phyloP scores from a whole-genome alignment of 2,113 vertebrate species.

The Vidua macroura region DNA sequence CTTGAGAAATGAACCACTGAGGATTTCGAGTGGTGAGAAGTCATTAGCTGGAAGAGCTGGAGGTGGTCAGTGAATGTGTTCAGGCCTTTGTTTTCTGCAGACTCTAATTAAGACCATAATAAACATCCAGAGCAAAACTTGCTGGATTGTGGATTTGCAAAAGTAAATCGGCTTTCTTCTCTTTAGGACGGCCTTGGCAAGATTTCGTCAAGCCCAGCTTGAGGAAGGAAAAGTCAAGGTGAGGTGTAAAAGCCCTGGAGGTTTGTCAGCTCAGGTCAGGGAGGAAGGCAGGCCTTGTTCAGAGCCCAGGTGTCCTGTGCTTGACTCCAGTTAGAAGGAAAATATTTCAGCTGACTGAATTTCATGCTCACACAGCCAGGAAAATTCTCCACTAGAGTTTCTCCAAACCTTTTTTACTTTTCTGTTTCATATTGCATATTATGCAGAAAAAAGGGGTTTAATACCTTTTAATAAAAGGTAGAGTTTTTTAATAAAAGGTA shows the following conservation, averaged over 20 bases:
- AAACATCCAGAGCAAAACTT: neutral
- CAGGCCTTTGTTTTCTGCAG: neutral
- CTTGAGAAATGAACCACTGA: neutral
- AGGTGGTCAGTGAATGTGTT: too few species aligned
- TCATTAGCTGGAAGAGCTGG: accelerated
- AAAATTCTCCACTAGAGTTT: neutral
- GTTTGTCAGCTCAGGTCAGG: neutral
- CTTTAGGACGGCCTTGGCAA: slow-evolving; percentile 92
- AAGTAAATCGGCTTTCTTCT: neutral
- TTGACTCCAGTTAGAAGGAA: neutral
- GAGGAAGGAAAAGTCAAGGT: slow-evolving; percentile 97
- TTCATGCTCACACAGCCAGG: neutral
- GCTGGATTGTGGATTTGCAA: neutral
- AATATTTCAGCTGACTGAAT: neutral
- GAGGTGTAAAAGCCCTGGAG: neutral
- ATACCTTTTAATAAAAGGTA: neutral
- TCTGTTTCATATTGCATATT: neutral
- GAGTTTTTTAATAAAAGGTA: neutral
- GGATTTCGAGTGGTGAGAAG: neutral
- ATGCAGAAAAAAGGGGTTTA: neutral
- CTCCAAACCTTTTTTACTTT: neutral
- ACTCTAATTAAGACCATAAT: neutral
- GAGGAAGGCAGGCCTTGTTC: accelerated
- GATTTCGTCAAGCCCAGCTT: slow-evolving; percentile 95
- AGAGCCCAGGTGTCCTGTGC: neutral